Base-by-base conservation (phyloP, 2,797 vertebrate species). In the Menidia menidia region DNA sequence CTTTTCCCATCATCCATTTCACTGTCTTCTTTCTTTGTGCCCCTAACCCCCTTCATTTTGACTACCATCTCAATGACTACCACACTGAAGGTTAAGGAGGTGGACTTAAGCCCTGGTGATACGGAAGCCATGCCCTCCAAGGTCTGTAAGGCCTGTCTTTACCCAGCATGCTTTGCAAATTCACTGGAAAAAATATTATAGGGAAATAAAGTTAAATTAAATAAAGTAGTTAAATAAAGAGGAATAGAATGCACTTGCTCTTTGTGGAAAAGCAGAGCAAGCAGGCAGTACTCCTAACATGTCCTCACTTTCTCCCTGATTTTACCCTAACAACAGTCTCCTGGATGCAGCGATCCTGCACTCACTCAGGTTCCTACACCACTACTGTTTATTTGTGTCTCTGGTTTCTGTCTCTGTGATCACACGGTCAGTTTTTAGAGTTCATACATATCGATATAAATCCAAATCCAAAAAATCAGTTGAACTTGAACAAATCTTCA, bases 1-100 rank as follows among this genome's bases (percentile, higher is more conserved):
- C 58, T 64, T 82, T 88, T 88, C 89, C 91, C 94, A 93, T 96
- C 89, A 90, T 93, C 93, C 96, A 96, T 96, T 91, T 93, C 90
- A 91, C 82, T 66, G 86, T 82, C 85, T 92, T 69, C 89, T 78
- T 85, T 92, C 78, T 89, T 60, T 78, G 53, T 88, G 58, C 77
- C 73, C 73, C 60, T 56, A 32, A 7, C 6, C 66, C 59, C 52
- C 25, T 68, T 79, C 84, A 88, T 89, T 92, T 92, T 91, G 88
- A 92, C 87, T 92, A 86, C 86, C 91, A 92, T 93, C 88, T 64
- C 86, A 89, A 69, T 88, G 61, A 75, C 92, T 74, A 69, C 81
- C 31, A 69, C 88, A 87, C 74, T 88, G 55, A 95, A 96, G 95
- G 93, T 95, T 91, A 90, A 92, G 84, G 93, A 92, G 87, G 86